Base-by-base conservation (phyloP, 1,140 invertebrate species). In the Drosophila sp. region DNA sequence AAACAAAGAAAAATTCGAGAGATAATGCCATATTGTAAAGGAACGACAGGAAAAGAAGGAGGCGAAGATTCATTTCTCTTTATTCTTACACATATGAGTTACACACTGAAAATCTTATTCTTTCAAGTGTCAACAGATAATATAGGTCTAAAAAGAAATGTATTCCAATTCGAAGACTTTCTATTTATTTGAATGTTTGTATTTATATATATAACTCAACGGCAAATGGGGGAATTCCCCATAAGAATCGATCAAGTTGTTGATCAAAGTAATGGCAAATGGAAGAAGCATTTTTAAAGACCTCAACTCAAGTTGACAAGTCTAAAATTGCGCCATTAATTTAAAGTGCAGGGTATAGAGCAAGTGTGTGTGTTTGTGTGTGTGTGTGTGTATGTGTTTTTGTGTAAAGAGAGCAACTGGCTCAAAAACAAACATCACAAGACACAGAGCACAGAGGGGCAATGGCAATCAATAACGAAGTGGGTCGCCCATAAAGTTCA, bases 401-500 rank as follows among this genome's bases (percentile, higher is more conserved):
- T 46, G 11, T 18, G 41, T 48, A 9, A 25, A 13, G 1, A 2
- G n/a, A n/a, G 40, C 16, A 36, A n/a, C 9, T 56, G 51, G 38
- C 21, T 21, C 43, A 29, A 43, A 18, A 43, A 38, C 50, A 53
- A 53, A 53, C 50, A 53, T n/a, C 50, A 36, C 7, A 18, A 14
- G 18, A 16, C 29, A 6, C 7, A 18, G 29, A 36, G 34, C 29
- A 6, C 13, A n/a, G 50, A n/a, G 14, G 11, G 29, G 63, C 32
- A 58, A 57, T 40, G 36, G 71, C 75, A 83, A 82, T 82, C 80
- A 82, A 82, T 83, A 83, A 67, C 21, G 36, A 79, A 72, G 71
- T 73, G 83, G 81, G 32, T 59, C 48, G 54, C 57, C 29, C 62
- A 32, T 66, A 62, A 62, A 56, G 40, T 69, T 84, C 76, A 83